A percentile compares a stretch with the other conserved stretches of the same genome.
These are phyloP conservation scores for Ormyrus labotus DNA, from an alignment of 2,888 invertebrate genomes.

Conservation along the genomic window DNA sequence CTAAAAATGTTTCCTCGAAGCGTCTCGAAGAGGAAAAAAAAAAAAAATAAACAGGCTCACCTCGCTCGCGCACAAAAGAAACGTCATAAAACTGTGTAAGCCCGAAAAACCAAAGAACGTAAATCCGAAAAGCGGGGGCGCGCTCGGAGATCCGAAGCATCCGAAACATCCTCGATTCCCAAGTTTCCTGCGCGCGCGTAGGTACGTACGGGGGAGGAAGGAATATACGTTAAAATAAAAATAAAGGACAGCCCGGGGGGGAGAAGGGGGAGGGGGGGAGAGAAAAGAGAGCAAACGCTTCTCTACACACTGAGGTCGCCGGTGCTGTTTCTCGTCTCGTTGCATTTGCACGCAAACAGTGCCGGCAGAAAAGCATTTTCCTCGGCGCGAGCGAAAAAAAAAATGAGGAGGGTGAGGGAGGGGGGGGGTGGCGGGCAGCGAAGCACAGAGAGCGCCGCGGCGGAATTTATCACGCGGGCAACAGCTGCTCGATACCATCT, in stretches of 20 bases:
- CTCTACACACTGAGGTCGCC: background rate
- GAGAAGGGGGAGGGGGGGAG: too few relatives aligned
- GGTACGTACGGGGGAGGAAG: background rate
- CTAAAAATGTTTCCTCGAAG: too few relatives aligned
- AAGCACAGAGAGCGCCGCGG: slow-evolving; percentile 2
- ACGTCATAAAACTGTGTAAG: too few relatives aligned
- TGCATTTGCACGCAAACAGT: slow-evolving; percentile 38
- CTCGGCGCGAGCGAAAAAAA: background rate
- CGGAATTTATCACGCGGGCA: slow-evolving; percentile 45
- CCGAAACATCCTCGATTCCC: slow-evolving; percentile 1
- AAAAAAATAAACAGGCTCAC: too few relatives aligned
- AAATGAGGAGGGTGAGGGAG: too few relatives aligned
- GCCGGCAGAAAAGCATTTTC: slow-evolving; percentile 24
- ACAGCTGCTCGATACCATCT: slow-evolving; percentile 46
- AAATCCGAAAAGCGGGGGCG: slow-evolving; percentile 1
- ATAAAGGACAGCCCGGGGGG: background rate
- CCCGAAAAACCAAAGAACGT: background rate
- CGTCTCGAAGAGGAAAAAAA: too few relatives aligned
- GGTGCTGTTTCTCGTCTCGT: slow-evolving; percentile 23
- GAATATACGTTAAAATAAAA: background rate
- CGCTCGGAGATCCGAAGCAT: background rate
- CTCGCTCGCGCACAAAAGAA: too few relatives aligned
- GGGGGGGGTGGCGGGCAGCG: background rate
- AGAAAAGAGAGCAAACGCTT: background rate
- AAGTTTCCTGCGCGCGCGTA: background rate